Evolutionary conservation across 92 coral and sea anemone genomes (phyloP).

Genomic region (Epizoanthus illoricatus): DNA sequence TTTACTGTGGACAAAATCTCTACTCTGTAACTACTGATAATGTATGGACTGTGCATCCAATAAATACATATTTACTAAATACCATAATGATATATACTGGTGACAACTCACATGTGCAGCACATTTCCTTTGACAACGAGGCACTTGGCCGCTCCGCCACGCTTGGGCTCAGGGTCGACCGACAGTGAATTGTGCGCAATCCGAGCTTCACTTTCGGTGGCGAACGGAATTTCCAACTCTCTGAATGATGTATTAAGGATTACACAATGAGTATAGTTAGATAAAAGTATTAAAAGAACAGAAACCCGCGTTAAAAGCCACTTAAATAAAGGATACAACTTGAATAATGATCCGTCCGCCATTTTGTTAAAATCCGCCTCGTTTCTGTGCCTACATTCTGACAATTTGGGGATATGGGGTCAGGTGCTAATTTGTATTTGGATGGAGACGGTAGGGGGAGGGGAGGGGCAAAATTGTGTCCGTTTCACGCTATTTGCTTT

Average conservation of each 20-base stretch:
- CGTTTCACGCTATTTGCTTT: too few species aligned
- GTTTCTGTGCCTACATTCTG: neutral
- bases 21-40: too few species aligned
- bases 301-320: neutral
- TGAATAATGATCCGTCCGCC: conserved; percentile 45
- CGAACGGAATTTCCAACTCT: conserved; percentile 80
- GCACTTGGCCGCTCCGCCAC: conserved; percentile 72
- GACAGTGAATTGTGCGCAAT: conserved; percentile 85
- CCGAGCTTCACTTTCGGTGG: conserved; percentile 66
- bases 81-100: too few species aligned
- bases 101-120: too few species aligned
- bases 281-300: neutral
- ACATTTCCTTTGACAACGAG: conserved; percentile 55
- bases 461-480: neutral
- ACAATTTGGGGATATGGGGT: neutral
- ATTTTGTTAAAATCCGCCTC: conserved; percentile 18
- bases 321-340: conserved; percentile 44
- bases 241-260: conserved; percentile 51
- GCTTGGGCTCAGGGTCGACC: conserved; percentile 92
- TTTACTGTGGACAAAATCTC: too few species aligned
- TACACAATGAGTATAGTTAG: neutral
- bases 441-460: neutral
- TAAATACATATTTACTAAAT: too few species aligned
- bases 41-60: too few species aligned
- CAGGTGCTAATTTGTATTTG: neutral